Evolutionary conservation across 64 coral and sea anemone genomes (phyloP), one percentile per base, ranked within the genome.

Genomic region (Pocillopora damicornis): DNA sequence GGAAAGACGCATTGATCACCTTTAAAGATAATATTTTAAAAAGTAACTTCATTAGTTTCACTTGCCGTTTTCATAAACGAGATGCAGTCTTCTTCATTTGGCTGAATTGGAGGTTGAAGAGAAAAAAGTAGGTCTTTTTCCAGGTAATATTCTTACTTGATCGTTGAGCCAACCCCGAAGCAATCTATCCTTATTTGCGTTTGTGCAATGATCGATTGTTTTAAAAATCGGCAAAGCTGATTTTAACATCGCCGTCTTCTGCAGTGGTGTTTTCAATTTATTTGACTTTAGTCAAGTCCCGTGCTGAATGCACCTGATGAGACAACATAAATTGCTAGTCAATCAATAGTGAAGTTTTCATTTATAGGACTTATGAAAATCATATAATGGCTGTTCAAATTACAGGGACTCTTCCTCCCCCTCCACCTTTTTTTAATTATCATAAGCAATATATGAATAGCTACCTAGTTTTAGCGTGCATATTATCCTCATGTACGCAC

Each of bases 281-380:
- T 0, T 74, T 74, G 42, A 51, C 42, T 74, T 74, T 74, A 26
- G 4, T 23, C 22, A 1, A 34, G 71, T 74, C 34, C 22, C 71
- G n/a, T 74, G 71, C 71, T 22, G 71, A 74, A 74, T 74, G 22
- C 71, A 74, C 71, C 71, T 74, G 71, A 74, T 22, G 20, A 74
- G 71, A 34, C 22, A 74, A 74, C 11, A 34, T 74, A 74, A 34
- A 34, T 34, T 74, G 10, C 71, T 26, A 22, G 16, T 22, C 11
- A 74, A 34, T 22, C 20, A 34, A 74, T 74, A 74, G 34, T 22
- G 30, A 30, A 30, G 30, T 30, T 30, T 30, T 30, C 30, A 30
- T 30, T 30, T 30, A 30, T 30, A 30, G 30, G 30, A 30, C 30
- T 30, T 30, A 30, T 30, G 30, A 30, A 30, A 30, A 30, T 30